A percentile compares a stretch with the other conserved stretches of the same genome.
Conservation (phyloP, 1,140 invertebrate genomes). For the Proctacanthus coquilletti region DNA sequence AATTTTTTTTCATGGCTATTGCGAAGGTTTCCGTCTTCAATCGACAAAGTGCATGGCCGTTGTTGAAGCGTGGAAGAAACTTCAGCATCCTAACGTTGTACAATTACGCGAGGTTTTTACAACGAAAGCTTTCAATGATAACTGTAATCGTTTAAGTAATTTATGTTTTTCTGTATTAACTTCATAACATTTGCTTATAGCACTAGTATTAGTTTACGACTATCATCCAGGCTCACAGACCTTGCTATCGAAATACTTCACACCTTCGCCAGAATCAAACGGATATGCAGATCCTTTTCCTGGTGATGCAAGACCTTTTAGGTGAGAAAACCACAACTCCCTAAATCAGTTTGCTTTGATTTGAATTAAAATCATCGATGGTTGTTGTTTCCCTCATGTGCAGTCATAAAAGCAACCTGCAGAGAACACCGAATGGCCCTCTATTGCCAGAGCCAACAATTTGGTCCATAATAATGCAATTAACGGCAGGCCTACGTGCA, state of each 20-base stretch:
- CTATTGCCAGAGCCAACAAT: conserved; percentile 76
- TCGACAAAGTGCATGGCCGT: conserved; percentile 72
- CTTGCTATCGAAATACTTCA: conserved; percentile 73
- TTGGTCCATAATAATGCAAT: conserved; percentile 91
- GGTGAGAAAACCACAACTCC: conserved; percentile 10
- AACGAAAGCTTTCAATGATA: conserved; percentile 89
- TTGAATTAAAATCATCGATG: background rate
- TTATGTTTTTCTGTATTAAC: too few species aligned
- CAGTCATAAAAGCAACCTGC: conserved; percentile 64
- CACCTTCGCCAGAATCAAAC: conserved; percentile 44
- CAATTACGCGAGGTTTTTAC: conserved; percentile 85
- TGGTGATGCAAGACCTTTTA: conserved; percentile 60
- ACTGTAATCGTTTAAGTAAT: conserved; percentile 60
- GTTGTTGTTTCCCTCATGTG: conserved; percentile 30
- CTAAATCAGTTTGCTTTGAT: background rate
- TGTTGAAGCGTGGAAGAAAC: conserved; percentile 86
- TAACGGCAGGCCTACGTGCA: conserved; percentile 82
- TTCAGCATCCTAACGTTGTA: conserved; percentile 86
- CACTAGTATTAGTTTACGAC: conserved; percentile 92
- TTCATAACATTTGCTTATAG: conserved; percentile 34
- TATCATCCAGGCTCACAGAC: conserved; percentile 85
- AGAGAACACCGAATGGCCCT: conserved; percentile 43
- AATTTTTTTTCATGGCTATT: background rate
- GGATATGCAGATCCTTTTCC: conserved; percentile 70
- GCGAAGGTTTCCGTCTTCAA: conserved; percentile 46